Evolutionary conservation across 2,797 vertebrate genomes (phyloP).

Genomic region (Labeo calbasu): DNA sequence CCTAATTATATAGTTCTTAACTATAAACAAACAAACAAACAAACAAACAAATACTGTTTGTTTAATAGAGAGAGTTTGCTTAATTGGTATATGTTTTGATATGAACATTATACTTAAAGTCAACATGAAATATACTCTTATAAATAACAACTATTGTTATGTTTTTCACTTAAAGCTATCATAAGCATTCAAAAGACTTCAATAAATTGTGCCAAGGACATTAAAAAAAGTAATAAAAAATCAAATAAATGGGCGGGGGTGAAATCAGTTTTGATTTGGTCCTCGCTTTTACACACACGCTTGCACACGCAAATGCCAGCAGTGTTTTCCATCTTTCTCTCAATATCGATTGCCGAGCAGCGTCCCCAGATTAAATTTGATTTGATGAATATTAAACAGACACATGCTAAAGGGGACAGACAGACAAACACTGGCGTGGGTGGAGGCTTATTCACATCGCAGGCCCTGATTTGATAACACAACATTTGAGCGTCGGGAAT

Average conservation of each 20-base stretch:
- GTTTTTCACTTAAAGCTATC: no score
- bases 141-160: not conserved
- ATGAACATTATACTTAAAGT: not conserved
- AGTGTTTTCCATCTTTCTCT: conserved; percentile 33
- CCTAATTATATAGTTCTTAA: not conserved
- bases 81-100: not conserved
- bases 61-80: not conserved
- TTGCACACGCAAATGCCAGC: not conserved
- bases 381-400: conserved; percentile 38
- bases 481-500: conserved; percentile 8
- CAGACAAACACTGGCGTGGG: conserved; percentile 27
- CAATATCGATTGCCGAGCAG: conserved; percentile 12
- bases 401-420: conserved; percentile 29
- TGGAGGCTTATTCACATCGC: conserved; percentile 57
- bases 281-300: not conserved
- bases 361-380: conserved; percentile 29
- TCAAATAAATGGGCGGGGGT: not conserved
- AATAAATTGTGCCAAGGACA: no score
- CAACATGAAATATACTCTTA: not conserved
- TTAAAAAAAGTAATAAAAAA: not conserved
- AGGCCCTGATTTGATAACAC: conserved; percentile 27
- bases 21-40: not conserved
- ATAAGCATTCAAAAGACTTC: no score
- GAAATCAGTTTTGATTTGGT: conserved; percentile 11
- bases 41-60: not conserved